Evolutionary conservation across 2,113 vertebrate species (phyloP).

Genomic region (Ptilorrhoa leucosticta): DNA sequence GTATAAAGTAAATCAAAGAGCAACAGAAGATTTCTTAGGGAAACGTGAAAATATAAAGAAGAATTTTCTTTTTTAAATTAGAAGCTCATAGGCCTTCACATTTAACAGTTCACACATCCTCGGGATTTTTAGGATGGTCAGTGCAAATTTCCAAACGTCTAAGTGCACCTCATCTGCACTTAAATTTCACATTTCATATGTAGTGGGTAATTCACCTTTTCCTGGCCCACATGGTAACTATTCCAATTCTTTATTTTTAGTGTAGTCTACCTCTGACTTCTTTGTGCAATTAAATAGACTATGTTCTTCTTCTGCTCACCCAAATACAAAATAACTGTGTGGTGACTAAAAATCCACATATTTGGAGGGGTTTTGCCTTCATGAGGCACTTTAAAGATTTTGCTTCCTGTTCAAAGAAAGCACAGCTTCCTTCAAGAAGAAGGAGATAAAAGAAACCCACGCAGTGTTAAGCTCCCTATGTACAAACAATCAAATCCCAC

Average conservation of each 20-base stretch:
- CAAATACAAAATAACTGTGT: not conserved
- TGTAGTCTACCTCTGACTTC: not conserved
- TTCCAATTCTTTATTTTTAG: not conserved
- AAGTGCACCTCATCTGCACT: not conserved
- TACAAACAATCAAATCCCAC: not conserved
- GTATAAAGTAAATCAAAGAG: not conserved
- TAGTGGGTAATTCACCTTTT: not conserved
- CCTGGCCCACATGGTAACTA: not conserved
- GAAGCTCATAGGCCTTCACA: not conserved
- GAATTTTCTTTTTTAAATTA: not conserved
- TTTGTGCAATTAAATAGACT: not conserved
- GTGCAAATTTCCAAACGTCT: not conserved
- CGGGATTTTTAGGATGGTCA: not conserved
- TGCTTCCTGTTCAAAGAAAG: not conserved
- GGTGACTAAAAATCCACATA: not conserved
- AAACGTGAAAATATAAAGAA: not conserved
- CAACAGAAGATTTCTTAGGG: not conserved
- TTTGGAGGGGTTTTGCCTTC: not conserved
- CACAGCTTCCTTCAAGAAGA: not conserved
- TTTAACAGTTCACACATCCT: not conserved
- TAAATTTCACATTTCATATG: not conserved
- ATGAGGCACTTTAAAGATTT: not conserved
- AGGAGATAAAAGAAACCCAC: accelerated
- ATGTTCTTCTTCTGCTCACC: not conserved
- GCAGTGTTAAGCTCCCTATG: not conserved